phyloP scores from a whole-genome alignment of 1,140 invertebrate genomes.

The Gerris buenoi region DNA sequence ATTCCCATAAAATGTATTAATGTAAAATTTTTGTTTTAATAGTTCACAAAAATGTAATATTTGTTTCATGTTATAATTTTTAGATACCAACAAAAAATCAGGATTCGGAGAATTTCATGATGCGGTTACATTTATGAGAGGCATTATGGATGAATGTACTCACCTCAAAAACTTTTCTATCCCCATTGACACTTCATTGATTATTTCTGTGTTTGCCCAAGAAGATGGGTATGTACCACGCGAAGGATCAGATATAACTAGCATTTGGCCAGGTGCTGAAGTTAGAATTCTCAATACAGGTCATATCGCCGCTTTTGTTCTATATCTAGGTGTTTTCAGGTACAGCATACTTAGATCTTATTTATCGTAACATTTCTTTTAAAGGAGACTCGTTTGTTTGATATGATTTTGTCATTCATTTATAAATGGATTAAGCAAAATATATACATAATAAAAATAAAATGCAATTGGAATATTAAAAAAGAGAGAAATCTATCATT shows the following conservation, averaged over 20 bases:
- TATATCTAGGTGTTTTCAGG: conserved; percentile 76
- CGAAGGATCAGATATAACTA: conserved; percentile 58
- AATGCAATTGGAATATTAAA: too few relatives aligned
- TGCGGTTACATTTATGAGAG: conserved; percentile 85
- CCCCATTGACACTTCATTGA: conserved; percentile 67
- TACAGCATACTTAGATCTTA: conserved; percentile 11
- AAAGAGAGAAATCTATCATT: too few relatives aligned
- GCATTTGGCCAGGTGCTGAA: conserved; percentile 84
- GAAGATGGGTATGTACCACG: conserved; percentile 87
- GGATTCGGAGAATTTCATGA: conserved; percentile 31
- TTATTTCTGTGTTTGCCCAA: conserved; percentile 70
- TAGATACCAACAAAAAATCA: too few relatives aligned
- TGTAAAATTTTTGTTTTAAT: too few relatives aligned
- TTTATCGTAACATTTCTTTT: conserved; percentile 5
- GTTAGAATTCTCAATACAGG: conserved; percentile 76
- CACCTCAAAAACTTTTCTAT: conserved; percentile 83
- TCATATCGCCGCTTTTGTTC: conserved; percentile 77
- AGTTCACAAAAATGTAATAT: too few relatives aligned
- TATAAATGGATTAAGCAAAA: conserved; percentile 6
- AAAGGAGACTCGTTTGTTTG: neutral
- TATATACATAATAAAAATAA: neutral
- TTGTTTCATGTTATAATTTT: too few relatives aligned
- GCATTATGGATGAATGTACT: conserved; percentile 97
- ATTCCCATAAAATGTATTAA: too few relatives aligned
- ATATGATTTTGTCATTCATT: neutral